Evolutionary conservation across 2,888 invertebrate species (phyloP).

Genomic region (Pseudococcus jackbeardsleyi): DNA sequence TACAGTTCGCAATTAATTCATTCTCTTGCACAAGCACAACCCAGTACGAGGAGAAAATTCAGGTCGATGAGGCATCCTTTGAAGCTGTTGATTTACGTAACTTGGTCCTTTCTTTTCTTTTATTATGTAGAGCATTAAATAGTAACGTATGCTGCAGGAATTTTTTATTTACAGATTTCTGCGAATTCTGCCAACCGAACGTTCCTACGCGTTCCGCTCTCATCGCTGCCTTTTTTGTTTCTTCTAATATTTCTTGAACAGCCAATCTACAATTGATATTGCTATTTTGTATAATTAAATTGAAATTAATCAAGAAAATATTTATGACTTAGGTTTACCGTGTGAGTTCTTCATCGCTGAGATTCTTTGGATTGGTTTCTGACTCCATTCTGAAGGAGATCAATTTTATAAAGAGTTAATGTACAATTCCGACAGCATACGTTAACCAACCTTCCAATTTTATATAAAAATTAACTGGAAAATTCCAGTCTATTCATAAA

Average conservation of each 20-base stretch:
- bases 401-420: neutral
- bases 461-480: neutral
- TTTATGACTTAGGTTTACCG: neutral
- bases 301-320: neutral
- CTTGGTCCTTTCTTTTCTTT: constrained; percentile 19
- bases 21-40: too few species aligned
- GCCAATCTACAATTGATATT: neutral
- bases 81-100: neutral
- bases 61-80: neutral
- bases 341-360: constrained; percentile 11
- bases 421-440: neutral
- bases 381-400: neutral
- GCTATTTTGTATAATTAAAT: neutral
- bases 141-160: constrained; percentile 1
- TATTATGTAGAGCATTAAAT: constrained; percentile 24
- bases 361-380: neutral
- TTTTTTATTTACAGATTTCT: constrained; percentile 27
- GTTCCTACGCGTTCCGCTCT: constrained; percentile 19
- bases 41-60: neutral
- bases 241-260: constrained; percentile 12
- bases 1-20: too few species aligned
- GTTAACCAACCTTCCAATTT: neutral
- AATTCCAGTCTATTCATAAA: neutral
- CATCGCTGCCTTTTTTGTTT: constrained; percentile 22
- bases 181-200: constrained; percentile 27